These are phyloP conservation scores for Ectemnius lituratus DNA, from an alignment of 2,888 invertebrate genomes.

Conservation along the genomic window DNA sequence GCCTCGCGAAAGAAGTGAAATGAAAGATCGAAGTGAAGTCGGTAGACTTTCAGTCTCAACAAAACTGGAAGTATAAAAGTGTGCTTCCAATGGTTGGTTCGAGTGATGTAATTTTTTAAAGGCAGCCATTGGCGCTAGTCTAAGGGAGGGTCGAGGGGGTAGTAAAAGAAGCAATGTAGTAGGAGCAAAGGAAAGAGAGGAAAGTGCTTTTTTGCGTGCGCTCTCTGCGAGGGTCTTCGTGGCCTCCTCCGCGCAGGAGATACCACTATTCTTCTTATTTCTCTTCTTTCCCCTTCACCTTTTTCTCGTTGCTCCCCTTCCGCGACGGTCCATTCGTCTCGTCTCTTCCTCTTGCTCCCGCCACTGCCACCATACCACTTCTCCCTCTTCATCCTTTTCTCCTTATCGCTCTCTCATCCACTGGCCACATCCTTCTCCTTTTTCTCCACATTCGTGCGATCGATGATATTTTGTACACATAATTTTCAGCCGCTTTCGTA, in stretches of 20 bases:
- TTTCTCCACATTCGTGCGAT: not conserved
- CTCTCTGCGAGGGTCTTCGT: constrained; percentile 25
- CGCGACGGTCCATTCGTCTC: constrained; percentile 30
- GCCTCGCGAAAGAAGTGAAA: too few relatives aligned
- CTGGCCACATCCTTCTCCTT: not conserved
- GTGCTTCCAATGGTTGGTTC: not conserved
- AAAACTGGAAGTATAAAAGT: not conserved
- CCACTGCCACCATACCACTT: constrained; percentile 5
- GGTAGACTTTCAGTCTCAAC: too few relatives aligned
- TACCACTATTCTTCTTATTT: constrained; percentile 35
- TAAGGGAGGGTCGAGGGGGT: constrained; percentile 9
- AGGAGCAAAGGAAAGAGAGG: constrained; percentile 15
- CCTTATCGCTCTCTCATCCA: not conserved
- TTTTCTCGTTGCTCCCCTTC: constrained; percentile 17
- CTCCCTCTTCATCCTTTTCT: constrained; percentile 2
- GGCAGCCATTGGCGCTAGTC: constrained; percentile 11
- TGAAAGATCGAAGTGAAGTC: too few relatives aligned
- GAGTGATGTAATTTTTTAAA: constrained; percentile 17
- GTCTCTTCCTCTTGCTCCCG: constrained; percentile 9
- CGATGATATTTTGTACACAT: constrained; percentile 30
- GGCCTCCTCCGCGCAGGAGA: constrained; percentile 24
- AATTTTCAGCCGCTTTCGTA: constrained; percentile 39
- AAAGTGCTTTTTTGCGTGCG: constrained; percentile 34
- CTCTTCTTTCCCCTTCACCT: constrained; percentile 17
- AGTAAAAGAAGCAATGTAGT: not conserved